These are phyloP conservation scores for Cotesia congregata DNA, from an alignment of 2,888 invertebrate species.

Conservation along the genomic window DNA sequence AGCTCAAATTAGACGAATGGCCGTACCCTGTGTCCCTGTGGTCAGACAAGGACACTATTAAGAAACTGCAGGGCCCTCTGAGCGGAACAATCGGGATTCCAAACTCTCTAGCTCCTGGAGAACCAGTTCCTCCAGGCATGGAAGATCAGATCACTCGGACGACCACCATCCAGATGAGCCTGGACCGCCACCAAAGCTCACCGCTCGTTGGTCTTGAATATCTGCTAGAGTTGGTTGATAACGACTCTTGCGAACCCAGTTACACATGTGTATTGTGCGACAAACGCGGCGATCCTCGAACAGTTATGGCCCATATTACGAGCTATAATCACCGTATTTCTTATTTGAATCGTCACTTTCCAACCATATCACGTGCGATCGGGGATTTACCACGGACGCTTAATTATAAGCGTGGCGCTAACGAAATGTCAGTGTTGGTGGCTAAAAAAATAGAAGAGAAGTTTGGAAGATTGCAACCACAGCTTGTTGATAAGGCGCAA, in stretches of 20 bases:
- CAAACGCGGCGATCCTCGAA: constrained; percentile 84
- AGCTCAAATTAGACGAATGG: constrained; percentile 67
- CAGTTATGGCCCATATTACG: constrained; percentile 83
- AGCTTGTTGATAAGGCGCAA: constrained; percentile 78
- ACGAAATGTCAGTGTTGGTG: constrained; percentile 70
- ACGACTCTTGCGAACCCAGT: constrained; percentile 78
- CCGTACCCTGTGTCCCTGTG: constrained; percentile 67
- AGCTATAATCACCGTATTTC: constrained; percentile 83
- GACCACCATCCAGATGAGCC: constrained; percentile 71
- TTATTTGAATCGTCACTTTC: constrained; percentile 79
- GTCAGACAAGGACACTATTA: constrained; percentile 59
- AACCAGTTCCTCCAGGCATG: constrained; percentile 80
- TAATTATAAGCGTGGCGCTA: constrained; percentile 71
- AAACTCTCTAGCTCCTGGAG: constrained; percentile 73
- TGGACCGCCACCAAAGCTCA: constrained; percentile 73
- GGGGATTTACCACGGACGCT: constrained; percentile 75
- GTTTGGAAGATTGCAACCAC: constrained; percentile 79
- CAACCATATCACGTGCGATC: constrained; percentile 74
- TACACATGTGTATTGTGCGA: constrained; percentile 85
- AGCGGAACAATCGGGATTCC: not conserved
- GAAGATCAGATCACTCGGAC: constrained; percentile 74
- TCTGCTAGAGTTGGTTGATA: constrained; percentile 80
- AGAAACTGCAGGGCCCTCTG: not conserved
- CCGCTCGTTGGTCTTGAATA: constrained; percentile 84
- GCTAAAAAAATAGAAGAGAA: constrained; percentile 82